Evolutionary conservation across 2,797 vertebrate genomes (phyloP).

Genomic region (Thunnus albacares): DNA sequence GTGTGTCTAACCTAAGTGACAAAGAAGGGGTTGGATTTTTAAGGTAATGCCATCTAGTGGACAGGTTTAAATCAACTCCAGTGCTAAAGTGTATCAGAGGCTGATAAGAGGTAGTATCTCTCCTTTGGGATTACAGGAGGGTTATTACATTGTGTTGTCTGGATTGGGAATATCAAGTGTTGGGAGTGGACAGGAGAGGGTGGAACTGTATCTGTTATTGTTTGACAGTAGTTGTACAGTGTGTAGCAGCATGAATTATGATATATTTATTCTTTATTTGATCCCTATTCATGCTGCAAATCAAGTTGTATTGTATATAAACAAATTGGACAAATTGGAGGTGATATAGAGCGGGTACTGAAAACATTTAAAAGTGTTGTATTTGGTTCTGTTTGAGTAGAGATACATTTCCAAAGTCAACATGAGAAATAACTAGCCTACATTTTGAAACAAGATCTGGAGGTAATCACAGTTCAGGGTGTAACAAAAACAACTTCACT

Average conservation of each 20-base stretch:
- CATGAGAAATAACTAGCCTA: neutral
- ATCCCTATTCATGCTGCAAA: slow-evolving; percentile 33
- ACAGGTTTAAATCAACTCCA: neutral
- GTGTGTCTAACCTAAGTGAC: neutral
- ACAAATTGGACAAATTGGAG: neutral
- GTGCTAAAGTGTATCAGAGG: neutral
- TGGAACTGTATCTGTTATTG: slow-evolving; percentile 14
- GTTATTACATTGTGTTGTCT: slow-evolving; percentile 34
- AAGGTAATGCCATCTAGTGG: slow-evolving; percentile 36
- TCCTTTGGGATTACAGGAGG: slow-evolving; percentile 29
- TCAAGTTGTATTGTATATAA: neutral
- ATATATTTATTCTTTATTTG: slow-evolving; percentile 19
- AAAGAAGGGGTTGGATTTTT: neutral
- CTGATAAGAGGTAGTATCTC: slow-evolving; percentile 21
- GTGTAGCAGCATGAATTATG: neutral
- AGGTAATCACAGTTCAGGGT: neutral
- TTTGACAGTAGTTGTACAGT: neutral
- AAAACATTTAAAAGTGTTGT: neutral
- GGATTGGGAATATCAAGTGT: slow-evolving; percentile 33
- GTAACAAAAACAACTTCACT: neutral
- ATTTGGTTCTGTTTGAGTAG: neutral
- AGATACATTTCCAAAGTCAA: neutral
- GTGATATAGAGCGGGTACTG: neutral
- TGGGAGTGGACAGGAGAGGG: neutral
- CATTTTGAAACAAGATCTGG: neutral